Evolutionary conservation across 2,888 invertebrate species (phyloP), one percentile per base, ranked within the genome.

Genomic region (Pachymerium ferrugineum): DNA sequence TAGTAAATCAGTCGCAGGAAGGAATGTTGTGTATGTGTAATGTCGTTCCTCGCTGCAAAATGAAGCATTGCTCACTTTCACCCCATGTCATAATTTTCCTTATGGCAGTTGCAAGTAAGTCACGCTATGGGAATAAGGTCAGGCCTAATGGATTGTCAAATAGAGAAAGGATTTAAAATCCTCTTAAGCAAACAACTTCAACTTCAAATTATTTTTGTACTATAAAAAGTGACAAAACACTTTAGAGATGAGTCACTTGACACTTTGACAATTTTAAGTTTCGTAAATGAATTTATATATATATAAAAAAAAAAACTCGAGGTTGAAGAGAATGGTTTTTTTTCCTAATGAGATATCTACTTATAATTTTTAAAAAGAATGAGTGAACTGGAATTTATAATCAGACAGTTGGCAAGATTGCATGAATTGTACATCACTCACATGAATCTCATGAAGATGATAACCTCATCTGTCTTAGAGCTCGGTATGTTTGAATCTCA

Each of bases 371-470:
- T 38, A 38, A 25, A 62, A 62, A 62, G 14, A 14, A 14, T 62
- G 62, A 62, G 62, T 62, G 62, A 62, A 28, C 28, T 62, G 62
- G 62, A 62, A 62, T 62, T 62, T 62, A 62, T 62, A 62, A 62
- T 25, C 28, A 62, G 62, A 62, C 62, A 62, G 62, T 62, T 62
- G 62, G 62, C 62, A 62, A 62, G 28, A 62, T 25, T 14, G 28
- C 22, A 62, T 62, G 62, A 62, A 62, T 62, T 62, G 62, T 28
- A 62, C 62, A 62, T 62, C 62, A 62, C 62, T 62, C 62, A 62
- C 10, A n/a, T n/a, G n/a, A n/a, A n/a, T n/a, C n/a, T n/a, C n/a
- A n/a, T n/a, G n/a, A n/a, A n/a, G 12, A 62, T 28, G 62, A 62
- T 62, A 28, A 62, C 62, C 62, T 62, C 62, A 62, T 62, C 62